Evolutionary conservation across 1,140 invertebrate species (phyloP).

Genomic region (Philotrypesis tridentata): DNA sequence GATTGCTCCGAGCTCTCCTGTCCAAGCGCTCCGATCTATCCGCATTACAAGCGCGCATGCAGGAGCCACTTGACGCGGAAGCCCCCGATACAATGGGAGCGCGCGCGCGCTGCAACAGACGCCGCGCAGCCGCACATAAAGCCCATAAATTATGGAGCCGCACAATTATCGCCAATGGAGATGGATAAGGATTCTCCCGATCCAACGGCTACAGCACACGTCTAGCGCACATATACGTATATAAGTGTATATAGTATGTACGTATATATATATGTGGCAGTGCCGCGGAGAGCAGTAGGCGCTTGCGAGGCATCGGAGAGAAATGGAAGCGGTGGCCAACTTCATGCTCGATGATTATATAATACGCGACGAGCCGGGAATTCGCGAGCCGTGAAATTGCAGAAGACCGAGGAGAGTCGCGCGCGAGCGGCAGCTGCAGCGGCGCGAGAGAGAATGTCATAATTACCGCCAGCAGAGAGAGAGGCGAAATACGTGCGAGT

Average conservation of each 20-base stretch:
- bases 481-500: background rate
- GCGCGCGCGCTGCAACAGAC: too few species aligned
- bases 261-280: background rate
- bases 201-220: background rate
- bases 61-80: background rate
- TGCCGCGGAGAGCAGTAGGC: too few species aligned
- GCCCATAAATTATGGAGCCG: background rate
- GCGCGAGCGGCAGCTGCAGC: background rate
- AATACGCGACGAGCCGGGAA: background rate
- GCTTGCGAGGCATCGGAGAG: background rate
- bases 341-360: conserved; percentile 1
- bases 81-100: background rate
- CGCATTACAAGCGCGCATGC: background rate
- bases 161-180: conserved; percentile 8
- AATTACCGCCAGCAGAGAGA: background rate
- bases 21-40: background rate
- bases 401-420: background rate
- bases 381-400: conserved; percentile 28
- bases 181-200: conserved; percentile 18
- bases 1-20: too few species aligned
- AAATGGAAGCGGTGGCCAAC: background rate
- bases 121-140: conserved; percentile 4
- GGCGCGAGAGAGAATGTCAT: conserved; percentile 13
- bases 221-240: too few species aligned
- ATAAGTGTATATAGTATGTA: too few species aligned